Base-by-base conservation (phyloP, 2,113 vertebrate genomes). In the Salvelinus namaycush region DNA sequence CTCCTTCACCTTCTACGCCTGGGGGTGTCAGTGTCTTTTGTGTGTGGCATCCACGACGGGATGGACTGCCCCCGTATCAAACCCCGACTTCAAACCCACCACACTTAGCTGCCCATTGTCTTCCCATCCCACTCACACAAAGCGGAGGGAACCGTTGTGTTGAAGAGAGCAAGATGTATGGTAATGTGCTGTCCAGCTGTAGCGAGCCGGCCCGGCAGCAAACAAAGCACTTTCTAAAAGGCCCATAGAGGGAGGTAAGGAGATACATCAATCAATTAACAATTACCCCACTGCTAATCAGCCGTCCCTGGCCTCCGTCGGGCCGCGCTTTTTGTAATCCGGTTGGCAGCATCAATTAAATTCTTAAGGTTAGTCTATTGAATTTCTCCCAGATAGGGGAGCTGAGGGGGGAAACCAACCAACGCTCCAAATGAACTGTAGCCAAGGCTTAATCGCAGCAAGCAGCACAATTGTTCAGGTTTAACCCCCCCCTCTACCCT, bases 311-410 rank as follows among this genome's bases (percentile, higher is more conserved):
- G 90, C 88, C 89, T 74, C 83, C 73, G 76, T 87, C 79, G 84
- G 85, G 73, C 88, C 3, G 79, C 86, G 84, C 77, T 87, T 91
- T 94, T 91, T 94, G 80, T 92, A 93, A 93, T 93, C 91, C 93
- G 78, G 77, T 89, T 93, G 91, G 89, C 92, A 93, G 89, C 86
- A 94, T 90, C 90, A 90, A 92, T 88, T 94, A 92, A 93, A 92
- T 91, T 93, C 89, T 93, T 94, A 94, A 94, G 93, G 93, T 93
- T 94, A 93, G 91, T 93, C 92, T 94, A 94, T 94, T 94, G 93
- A 93, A 94, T 94, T 94, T 93, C 88, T 83, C 87, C 83, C 86
- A 89, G 90, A 92, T 91, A 92, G 90, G 88, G 84, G 73, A 73
- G 79, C 80, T 71, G 74, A 44, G 29, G 66, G 62, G 67, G 76